Percentiles rank a stretch among this genome's conserved stretches.
phyloP scores from a whole-genome alignment of 1,140 invertebrate species.

The Acyrthosiphon pisum region DNA sequence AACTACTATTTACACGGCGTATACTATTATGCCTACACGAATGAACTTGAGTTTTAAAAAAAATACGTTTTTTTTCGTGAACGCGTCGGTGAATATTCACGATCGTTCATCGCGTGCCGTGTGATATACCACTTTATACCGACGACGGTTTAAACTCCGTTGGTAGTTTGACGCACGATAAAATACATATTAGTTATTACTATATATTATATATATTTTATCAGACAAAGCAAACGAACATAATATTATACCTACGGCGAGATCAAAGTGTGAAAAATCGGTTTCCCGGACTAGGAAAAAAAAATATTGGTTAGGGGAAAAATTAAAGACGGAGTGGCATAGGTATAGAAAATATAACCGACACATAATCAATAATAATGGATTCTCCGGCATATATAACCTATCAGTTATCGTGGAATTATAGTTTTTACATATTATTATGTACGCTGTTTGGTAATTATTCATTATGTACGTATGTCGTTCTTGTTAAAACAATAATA shows the following conservation, averaged over 20 bases:
- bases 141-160: background rate
- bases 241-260: background rate
- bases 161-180: background rate
- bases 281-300: background rate
- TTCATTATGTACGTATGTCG: no score
- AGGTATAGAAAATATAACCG: no score
- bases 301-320: background rate
- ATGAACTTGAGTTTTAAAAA: background rate
- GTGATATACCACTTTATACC: background rate
- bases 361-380: no score
- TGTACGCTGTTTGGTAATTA: no score
- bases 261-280: background rate
- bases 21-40: background rate
- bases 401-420: no score
- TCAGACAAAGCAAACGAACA: background rate
- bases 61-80: background rate
- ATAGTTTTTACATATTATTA: no score
- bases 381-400: no score
- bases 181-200: no score
- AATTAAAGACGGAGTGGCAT: background rate
- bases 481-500: no score
- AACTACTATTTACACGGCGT: background rate
- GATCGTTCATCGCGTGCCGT: background rate
- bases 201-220: no score
- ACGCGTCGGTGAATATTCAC: background rate